phyloP scores from a whole-genome alignment of 1,140 invertebrate species.

The Drosophila navojoa region DNA sequence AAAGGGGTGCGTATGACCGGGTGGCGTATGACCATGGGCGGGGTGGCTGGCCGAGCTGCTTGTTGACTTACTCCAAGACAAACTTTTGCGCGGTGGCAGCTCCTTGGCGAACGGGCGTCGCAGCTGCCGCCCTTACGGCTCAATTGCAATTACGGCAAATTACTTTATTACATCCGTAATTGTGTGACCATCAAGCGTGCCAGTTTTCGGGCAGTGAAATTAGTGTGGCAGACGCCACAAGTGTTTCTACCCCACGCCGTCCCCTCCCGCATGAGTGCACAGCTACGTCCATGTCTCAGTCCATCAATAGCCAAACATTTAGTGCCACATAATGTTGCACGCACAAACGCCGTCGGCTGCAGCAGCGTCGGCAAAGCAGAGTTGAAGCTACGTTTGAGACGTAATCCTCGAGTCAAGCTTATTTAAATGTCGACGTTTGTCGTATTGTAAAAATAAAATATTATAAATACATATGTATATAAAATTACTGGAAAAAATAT shows the following conservation, averaged over 20 bases:
- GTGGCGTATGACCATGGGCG: too few relatives aligned
- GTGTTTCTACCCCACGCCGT: constrained; percentile 53
- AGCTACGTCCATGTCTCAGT: constrained; percentile 13
- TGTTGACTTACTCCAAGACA: constrained; percentile 28
- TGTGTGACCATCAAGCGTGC: constrained; percentile 83
- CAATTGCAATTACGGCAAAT: constrained; percentile 83
- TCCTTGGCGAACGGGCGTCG: constrained; percentile 26
- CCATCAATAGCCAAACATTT: constrained; percentile 22
- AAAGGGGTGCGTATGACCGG: constrained; percentile 17
- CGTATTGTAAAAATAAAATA: too few relatives aligned
- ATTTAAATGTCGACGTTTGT: too few relatives aligned
- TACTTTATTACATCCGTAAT: constrained; percentile 84
- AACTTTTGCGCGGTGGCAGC: constrained; percentile 40
- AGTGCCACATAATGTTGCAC: constrained; percentile 26
- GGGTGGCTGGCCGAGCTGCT: not conserved
- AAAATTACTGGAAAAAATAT: too few relatives aligned
- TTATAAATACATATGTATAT: too few relatives aligned
- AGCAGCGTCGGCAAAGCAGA: constrained; percentile 54
- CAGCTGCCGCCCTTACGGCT: constrained; percentile 58
- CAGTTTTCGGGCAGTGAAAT: constrained; percentile 75
- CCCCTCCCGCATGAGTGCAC: not conserved
- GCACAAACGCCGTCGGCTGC: constrained; percentile 27
- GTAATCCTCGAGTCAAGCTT: too few relatives aligned
- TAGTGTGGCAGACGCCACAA: constrained; percentile 66
- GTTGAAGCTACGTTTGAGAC: not conserved